Percentiles rank a stretch among this genome's conserved stretches.
Evolutionary conservation across 1,140 invertebrate species (phyloP).

Genomic region (Adoxophyes honmai): DNA sequence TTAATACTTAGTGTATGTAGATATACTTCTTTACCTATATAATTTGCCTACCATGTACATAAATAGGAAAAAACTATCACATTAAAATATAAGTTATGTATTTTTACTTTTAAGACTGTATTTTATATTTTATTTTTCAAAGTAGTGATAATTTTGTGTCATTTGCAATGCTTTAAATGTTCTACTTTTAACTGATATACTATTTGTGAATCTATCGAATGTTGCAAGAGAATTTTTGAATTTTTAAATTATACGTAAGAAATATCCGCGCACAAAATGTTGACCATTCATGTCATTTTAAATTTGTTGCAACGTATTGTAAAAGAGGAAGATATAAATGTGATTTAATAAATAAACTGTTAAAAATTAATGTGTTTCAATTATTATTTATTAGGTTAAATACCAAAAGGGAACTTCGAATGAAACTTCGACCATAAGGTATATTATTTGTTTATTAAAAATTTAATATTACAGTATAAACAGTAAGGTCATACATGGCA

Average conservation of each 20-base stretch:
- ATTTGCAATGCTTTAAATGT: conserved; percentile 39
- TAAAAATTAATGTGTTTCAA: conserved; percentile 20
- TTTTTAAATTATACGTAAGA: background rate
- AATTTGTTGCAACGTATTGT: conserved; percentile 7
- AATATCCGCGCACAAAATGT: too few relatives aligned
- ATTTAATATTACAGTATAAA: conserved; percentile 73
- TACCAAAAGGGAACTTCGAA: too few relatives aligned
- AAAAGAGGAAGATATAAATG: conserved; percentile 19
- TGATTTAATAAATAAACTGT: conserved; percentile 31
- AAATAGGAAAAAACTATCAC: too few relatives aligned
- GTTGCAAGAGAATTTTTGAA: too few relatives aligned
- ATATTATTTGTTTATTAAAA: conserved; percentile 68
- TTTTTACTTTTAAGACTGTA: background rate
- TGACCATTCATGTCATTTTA: too few relatives aligned
- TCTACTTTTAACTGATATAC: background rate
- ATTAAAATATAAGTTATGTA: too few relatives aligned
- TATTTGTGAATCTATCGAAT: too few relatives aligned
- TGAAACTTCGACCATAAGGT: conserved; percentile 18
- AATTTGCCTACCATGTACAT: too few relatives aligned
- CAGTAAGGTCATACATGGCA: conserved; percentile 76
- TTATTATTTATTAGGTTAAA: background rate
- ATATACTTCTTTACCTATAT: background rate
- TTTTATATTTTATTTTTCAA: background rate
- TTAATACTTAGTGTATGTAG: conserved; percentile 42
- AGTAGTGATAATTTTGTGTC: conserved; percentile 28